Evolutionary conservation across 1,140 invertebrate species (phyloP).

Genomic region (Drosophila kohkoa): DNA sequence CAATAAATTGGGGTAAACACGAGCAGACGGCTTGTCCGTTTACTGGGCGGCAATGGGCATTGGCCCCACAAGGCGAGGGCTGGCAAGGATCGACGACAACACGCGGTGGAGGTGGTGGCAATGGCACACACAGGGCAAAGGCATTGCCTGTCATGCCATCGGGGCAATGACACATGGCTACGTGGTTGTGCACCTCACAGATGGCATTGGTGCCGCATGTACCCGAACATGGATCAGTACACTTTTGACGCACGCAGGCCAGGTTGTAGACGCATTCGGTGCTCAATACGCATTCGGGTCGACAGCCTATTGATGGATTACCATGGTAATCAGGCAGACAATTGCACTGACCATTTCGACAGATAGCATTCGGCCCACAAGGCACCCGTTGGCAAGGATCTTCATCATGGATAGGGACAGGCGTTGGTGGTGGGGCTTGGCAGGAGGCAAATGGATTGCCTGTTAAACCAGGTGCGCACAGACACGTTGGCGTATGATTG

Average conservation of each 20-base stretch:
- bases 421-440: constrained; percentile 71
- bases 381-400: constrained; percentile 87
- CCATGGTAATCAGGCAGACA: constrained; percentile 89
- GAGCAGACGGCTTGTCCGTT: constrained; percentile 85
- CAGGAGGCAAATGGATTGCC: constrained; percentile 85
- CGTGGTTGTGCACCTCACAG: constrained; percentile 92
- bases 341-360: constrained; percentile 85
- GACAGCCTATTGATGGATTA: constrained; percentile 88
- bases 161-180: constrained; percentile 77
- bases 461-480: constrained; percentile 86
- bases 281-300: constrained; percentile 93
- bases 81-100: constrained; percentile 85
- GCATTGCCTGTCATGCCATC: constrained; percentile 76
- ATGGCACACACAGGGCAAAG: constrained; percentile 60
- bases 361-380: constrained; percentile 89
- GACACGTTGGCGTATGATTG: constrained; percentile 89
- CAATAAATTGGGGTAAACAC: constrained; percentile 85
- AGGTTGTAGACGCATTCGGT: constrained; percentile 91
- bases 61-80: constrained; percentile 87
- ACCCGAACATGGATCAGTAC: constrained; percentile 90
- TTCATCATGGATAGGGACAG: constrained; percentile 14
- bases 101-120: constrained; percentile 67
- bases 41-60: constrained; percentile 86
- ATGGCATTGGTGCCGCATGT: constrained; percentile 90
- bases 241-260: constrained; percentile 91